These are phyloP conservation scores for Capitulum mitella DNA, from an alignment of 2,888 invertebrate genomes.

Conservation along the genomic window DNA sequence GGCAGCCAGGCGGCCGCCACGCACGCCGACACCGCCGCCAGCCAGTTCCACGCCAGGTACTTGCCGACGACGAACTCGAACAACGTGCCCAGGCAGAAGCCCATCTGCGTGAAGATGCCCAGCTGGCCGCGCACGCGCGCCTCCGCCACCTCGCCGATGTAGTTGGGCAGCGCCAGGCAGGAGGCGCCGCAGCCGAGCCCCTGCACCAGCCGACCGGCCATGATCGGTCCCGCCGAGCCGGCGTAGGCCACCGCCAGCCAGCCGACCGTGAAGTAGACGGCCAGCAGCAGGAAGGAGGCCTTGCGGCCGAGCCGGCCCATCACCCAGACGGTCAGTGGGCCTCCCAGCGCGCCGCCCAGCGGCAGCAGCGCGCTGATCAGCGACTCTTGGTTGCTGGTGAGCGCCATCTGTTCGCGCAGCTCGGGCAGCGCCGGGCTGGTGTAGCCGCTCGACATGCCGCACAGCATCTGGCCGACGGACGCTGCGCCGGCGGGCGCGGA, in stretches of 20 bases:
- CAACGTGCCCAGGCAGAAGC: conserved; percentile 61
- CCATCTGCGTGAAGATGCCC: conserved; percentile 70
- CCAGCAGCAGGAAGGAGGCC: conserved; percentile 66
- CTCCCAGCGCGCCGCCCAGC: conserved; percentile 72
- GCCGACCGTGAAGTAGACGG: conserved; percentile 60
- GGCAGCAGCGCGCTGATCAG: conserved; percentile 90
- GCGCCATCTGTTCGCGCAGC: background rate
- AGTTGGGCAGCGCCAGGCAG: conserved; percentile 45
- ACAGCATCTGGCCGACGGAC: background rate
- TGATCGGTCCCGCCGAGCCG: conserved; percentile 26
- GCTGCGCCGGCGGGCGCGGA: background rate
- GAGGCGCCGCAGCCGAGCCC: conserved; percentile 44
- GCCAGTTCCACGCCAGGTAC: conserved; percentile 55
- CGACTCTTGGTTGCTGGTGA: conserved; percentile 43
- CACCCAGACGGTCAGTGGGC: conserved; percentile 69
- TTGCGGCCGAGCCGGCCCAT: conserved; percentile 74
- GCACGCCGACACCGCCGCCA: conserved; percentile 54
- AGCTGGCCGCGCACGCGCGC: conserved; percentile 69
- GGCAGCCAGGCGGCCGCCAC: conserved; percentile 56
- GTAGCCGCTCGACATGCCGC: conserved; percentile 13
- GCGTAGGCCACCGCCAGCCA: conserved; percentile 58
- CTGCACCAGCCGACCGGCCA: conserved; percentile 28
- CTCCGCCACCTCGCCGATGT: conserved; percentile 49
- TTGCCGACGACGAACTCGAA: conserved; percentile 65
- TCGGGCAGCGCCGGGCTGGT: conserved; percentile 16